These are phyloP conservation scores for Enteromius viviparus DNA, from an alignment of 2,797 vertebrate species.

Conservation along the genomic window DNA sequence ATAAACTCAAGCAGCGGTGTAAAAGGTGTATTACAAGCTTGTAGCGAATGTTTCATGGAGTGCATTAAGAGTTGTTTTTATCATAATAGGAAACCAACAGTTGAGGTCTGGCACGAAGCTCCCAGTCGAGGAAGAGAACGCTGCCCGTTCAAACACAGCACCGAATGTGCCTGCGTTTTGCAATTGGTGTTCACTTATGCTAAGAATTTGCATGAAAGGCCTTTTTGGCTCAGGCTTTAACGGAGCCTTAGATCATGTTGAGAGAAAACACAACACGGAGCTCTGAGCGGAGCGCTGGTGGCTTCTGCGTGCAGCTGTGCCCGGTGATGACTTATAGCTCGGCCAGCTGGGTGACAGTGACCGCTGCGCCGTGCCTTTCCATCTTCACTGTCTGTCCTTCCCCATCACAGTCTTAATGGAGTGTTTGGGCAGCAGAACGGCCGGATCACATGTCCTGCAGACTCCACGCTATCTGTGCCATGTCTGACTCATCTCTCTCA, in stretches of 20 bases:
- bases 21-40: conserved; percentile 75
- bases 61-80: conserved; percentile 66
- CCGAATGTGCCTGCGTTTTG: conserved; percentile 12
- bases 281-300: conserved; percentile 25
- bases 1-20: conserved; percentile 67
- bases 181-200: background rate
- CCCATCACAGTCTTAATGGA: conserved; percentile 45
- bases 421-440: conserved; percentile 23
- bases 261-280: conserved; percentile 42
- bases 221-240: conserved; percentile 40
- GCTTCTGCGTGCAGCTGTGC: conserved; percentile 53
- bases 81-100: conserved; percentile 59
- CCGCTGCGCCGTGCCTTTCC: conserved; percentile 23
- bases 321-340: conserved; percentile 55
- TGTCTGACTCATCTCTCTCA: conserved; percentile 36
- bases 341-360: conserved; percentile 56
- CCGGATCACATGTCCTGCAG: conserved; percentile 21
- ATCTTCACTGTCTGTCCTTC: conserved; percentile 30
- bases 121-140: background rate
- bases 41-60: conserved; percentile 67
- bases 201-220: conserved; percentile 47
- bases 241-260: conserved; percentile 54
- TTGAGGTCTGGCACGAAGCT: conserved; percentile 45
- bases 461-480: conserved; percentile 32
- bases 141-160: background rate